Conservation (phyloP, 2,888 invertebrate species). For the Anthophora plumipes region DNA sequence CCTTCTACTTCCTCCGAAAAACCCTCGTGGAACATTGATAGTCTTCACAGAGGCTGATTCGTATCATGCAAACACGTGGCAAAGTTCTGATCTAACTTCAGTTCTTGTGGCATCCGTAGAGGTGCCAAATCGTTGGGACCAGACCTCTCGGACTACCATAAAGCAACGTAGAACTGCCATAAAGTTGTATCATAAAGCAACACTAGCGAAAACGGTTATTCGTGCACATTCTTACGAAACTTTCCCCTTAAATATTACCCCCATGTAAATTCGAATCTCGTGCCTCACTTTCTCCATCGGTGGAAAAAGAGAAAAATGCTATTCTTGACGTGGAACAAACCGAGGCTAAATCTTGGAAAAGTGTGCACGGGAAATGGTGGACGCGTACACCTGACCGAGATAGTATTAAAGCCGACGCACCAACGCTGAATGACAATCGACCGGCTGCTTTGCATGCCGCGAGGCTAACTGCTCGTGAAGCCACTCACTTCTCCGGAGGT, state of each 20-base stretch:
- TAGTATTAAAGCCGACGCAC: constrained; percentile 50
- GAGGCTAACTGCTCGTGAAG: constrained; percentile 36
- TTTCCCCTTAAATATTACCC: not conserved
- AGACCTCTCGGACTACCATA: no score
- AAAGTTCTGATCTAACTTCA: no score
- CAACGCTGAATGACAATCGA: constrained; percentile 64
- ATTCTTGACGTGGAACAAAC: constrained; percentile 45
- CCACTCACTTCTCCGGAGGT: constrained; percentile 60
- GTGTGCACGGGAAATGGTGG: constrained; percentile 14
- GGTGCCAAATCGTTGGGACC: no score
- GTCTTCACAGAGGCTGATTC: no score
- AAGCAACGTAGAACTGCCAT: no score
- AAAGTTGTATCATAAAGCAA: no score
- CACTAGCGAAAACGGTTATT: no score
- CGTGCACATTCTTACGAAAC: no score
- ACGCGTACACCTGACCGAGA: constrained; percentile 42
- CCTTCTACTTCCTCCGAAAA: no score
- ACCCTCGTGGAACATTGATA: no score
- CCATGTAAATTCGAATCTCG: not conserved
- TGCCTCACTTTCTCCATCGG: constrained; percentile 15
- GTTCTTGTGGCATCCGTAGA: no score
- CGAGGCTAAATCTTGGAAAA: constrained; percentile 59
- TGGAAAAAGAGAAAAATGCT: constrained; percentile 2
- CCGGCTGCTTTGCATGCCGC: constrained; percentile 66
- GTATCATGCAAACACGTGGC: no score